Percentiles rank a stretch among this genome's conserved stretches.
Conservation (phyloP, 2,113 vertebrate species). For the Sebastes schlegelii region DNA sequence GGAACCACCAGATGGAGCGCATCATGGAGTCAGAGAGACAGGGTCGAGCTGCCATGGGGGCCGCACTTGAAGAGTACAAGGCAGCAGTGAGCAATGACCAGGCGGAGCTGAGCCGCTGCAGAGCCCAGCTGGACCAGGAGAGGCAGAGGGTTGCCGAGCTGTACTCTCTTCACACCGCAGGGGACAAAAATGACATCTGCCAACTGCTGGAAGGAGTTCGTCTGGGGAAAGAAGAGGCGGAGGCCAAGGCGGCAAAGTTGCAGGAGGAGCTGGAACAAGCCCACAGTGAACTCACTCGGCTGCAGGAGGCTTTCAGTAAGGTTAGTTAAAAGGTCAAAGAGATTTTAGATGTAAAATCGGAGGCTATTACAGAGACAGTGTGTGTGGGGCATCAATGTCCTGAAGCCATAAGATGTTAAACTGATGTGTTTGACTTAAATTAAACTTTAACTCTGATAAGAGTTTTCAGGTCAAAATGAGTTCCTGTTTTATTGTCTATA, state of each 20-base stretch:
- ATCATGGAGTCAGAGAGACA: conserved; percentile 92
- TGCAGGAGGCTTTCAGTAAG: conserved; percentile 93
- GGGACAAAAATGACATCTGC: conserved; percentile 92
- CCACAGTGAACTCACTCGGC: conserved; percentile 85
- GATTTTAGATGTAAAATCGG: not conserved
- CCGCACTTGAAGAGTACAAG: conserved; percentile 90
- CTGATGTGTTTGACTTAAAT: conserved; percentile 40
- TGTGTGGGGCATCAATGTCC: not conserved
- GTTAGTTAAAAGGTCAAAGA: conserved; percentile 70
- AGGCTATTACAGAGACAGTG: not conserved
- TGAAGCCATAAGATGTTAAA: not conserved
- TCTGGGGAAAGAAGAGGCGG: conserved; percentile 93
- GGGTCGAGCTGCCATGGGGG: conserved; percentile 84
- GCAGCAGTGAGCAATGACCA: conserved; percentile 88
- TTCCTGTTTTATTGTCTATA: not conserved
- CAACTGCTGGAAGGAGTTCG: conserved; percentile 92
- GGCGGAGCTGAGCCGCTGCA: conserved; percentile 90
- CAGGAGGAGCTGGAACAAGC: conserved; percentile 91
- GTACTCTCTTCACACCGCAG: conserved; percentile 92
- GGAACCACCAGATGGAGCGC: conserved; percentile 95
- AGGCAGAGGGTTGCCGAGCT: conserved; percentile 92
- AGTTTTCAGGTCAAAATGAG: conserved; percentile 14
- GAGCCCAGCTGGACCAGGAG: conserved; percentile 92
- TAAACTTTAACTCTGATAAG: not conserved
- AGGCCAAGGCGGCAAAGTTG: conserved; percentile 87